Base-by-base conservation (phyloP, 2,113 vertebrate species). In the Platysteira castanea region DNA sequence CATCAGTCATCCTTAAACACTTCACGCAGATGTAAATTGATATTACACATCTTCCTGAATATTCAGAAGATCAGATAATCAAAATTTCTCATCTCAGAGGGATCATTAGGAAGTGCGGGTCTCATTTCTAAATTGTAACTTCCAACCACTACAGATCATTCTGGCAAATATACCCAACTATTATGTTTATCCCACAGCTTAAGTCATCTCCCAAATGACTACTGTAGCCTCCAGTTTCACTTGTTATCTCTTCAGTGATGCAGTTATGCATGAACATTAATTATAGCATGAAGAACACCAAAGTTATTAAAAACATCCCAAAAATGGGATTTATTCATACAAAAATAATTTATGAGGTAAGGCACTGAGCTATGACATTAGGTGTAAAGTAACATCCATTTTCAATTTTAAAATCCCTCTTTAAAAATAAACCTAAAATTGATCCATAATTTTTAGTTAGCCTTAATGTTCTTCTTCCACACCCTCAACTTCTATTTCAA, bases 21-120 rank as follows among this genome's bases (percentile, higher is more conserved):
- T 59, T 67, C 50, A 80, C 70, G 42, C 39, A 90, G 60, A 90
- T 2, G 2, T 47, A 67, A 74, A 69, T 73, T 57, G 67, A 10
- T 47, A 59, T 30, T 57, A 64, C 39, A 76, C 53, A 90, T 35
- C 46, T 39, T 67, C 35, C 47, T 75, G 47, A 93, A 77, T 81
- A 88, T 90, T 93, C 73, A 84, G 27, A 63, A 80, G 30, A 75
- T 54, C 89, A 86, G 42, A 84, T 84, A 71, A 89, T 94, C 91
- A 92, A 70, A 95, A 81, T 33, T 39, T 61, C 39, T 86, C 39
- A 78, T 88, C 56, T 92, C 94, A 91, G 64, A 89, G 60, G 68
- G 19, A 18, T 68, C 76, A 71, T 95, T 84, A 93, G 50, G 54
- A 93, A 88, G 39, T 23, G 12, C 52, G 77, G 60, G 50, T 94